Base-by-base conservation (phyloP, 2,113 vertebrate species). In the Synodontis membranacea region DNA sequence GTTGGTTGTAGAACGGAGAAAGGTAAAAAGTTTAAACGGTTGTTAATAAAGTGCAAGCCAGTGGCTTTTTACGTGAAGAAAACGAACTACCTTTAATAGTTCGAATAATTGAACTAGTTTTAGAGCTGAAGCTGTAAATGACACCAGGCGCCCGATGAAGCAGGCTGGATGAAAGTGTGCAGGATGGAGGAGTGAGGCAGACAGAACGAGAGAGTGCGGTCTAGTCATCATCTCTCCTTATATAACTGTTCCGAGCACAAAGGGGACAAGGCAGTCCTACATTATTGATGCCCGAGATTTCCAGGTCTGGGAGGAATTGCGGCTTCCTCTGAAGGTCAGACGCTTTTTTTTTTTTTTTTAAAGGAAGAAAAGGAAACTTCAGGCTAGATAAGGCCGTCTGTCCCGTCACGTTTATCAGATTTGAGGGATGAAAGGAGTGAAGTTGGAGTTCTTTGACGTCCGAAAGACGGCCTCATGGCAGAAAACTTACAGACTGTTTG, bases 271-370 rank as follows among this genome's bases (percentile, higher is more conserved):
- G 78, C 80, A 72, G 68, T 11, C 68, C 83, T 85, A 79, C 83
- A 88, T 90, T 87, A 87, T 88, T 88, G 89, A 90, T 87, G 85
- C 72, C 68, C 37, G n/a, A 62, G 87, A 83, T 85, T 85, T 90
- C 72, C 72, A 87, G 85, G 87, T 85, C 72, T 75, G 60, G 46
- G 72, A 70, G 86, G 70, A 85, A 75, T 64, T 80, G 34, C 52
- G 14, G 31, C 52, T 83, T 85, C 58, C 83, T 62, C 60, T 85
- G 86, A 89, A 85, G 83, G 88, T 87, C 78, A 85, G 56, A 48
- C 64, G 56, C 48, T 83, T 86, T 82, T 81, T 83, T 86, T 82
- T 82, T n/a, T n/a, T n/a, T n/a, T n/a, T n/a, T 54, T 39, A 15
- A 44, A 82, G 68, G 37, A 48, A 72, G 72, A 56, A 42, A 60